Evolutionary conservation across 2,113 vertebrate species (phyloP).

Genomic region (Glaucomys volans): DNA sequence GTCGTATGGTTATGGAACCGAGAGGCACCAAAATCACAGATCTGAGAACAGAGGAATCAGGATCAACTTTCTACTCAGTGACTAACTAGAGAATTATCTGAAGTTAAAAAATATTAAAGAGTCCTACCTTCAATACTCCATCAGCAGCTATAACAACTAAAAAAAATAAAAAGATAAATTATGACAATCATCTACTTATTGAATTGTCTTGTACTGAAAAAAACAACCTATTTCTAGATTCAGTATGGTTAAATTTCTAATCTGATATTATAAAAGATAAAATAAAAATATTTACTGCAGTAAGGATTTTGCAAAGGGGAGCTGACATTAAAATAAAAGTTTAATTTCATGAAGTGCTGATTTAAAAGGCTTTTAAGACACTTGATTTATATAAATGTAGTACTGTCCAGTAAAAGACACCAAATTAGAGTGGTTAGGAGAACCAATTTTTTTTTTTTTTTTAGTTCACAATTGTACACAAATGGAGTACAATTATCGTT

Average conservation of each 20-base stretch:
- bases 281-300: neutral
- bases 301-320: slow-evolving; percentile 38
- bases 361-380: slow-evolving; percentile 11
- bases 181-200: slow-evolving; percentile 22
- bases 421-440: neutral
- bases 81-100: neutral
- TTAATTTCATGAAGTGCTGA: slow-evolving; percentile 10
- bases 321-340: slow-evolving; percentile 37
- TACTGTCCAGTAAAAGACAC: neutral
- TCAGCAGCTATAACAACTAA: slow-evolving; percentile 96
- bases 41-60: slow-evolving; percentile 86
- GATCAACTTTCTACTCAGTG: slow-evolving; percentile 25
- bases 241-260: neutral
- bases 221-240: neutral
- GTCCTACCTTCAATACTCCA: slow-evolving; percentile 94
- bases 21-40: slow-evolving; percentile 98
- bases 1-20: slow-evolving; percentile 98
- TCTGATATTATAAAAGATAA: slow-evolving; percentile 25
- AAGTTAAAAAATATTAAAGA: neutral
- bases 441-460: neutral
- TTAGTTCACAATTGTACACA: too few relatives aligned
- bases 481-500: too few relatives aligned
- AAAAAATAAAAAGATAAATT: slow-evolving; percentile 72
- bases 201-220: slow-evolving; percentile 43
- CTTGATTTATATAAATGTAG: neutral